Evolutionary conservation across 1,140 invertebrate species (phyloP), one percentile per base, ranked within the genome.

Genomic region (Macrobrachium nipponense): DNA sequence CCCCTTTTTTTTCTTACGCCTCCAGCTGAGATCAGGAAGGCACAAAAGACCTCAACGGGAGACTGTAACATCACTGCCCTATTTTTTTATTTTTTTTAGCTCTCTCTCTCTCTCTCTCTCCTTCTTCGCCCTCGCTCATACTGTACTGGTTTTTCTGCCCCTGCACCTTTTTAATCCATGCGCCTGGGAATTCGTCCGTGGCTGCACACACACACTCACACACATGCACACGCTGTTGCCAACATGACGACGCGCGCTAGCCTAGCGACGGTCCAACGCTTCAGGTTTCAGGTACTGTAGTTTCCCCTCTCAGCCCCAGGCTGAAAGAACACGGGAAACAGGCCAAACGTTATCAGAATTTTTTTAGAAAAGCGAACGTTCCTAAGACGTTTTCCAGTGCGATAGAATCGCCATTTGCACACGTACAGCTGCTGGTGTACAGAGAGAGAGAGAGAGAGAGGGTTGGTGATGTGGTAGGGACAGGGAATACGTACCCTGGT

Each of bases 51-150:
- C 80, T 82, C 80, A 58, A 82, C 80, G 72, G 80, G 51, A 17
- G 80, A 82, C 60, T 82, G 80, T 82, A 82, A 82, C 80, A 82
- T 82, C 80, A 82, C 68, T 82, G 68, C 68, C 58, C 51, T 73
- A 66, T n/a, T 83, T 73, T 73, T 58, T 72, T 82, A 3, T 72
- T 59, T 72, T 60, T 66, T 44, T 43, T 17, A 3, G 8, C 70
- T 27, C 70, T 68, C 70, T 81, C 62, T 75, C 27, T 36, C 36
- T 23, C 23, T 20, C 23, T 36, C 11, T 76, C 73, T 15, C 17
- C 51, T 70, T 61, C 70, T 59, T 27, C 68, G 59, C n/a, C 20
- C 36, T 14, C 27, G 18, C 73, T 76, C 73, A 14, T 43, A 14
- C 59, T 51, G 20, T 17, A 12, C 23, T 58, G 17, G 18, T 58